phyloP scores from a whole-genome alignment of 37 sponge, comb jelly and placozoan genomes.

The Ephydatia muelleri region DNA sequence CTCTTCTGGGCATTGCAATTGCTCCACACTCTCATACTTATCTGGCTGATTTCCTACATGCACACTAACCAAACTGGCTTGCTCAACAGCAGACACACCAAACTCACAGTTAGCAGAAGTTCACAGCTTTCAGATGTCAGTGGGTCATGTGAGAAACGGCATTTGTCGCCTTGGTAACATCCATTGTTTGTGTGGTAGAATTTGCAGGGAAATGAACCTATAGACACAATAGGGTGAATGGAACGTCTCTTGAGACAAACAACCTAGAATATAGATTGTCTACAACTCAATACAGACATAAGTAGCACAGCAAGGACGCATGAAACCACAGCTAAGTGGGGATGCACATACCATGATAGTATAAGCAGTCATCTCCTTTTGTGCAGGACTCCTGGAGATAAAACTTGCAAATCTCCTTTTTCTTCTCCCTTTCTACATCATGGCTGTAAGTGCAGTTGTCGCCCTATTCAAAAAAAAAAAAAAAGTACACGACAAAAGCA shows the following conservation, averaged over 20 bases:
- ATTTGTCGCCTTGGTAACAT: constrained; percentile 80
- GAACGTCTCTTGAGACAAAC: constrained; percentile 1
- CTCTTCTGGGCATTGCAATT: too few relatives aligned
- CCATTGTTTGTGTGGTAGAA: constrained; percentile 63
- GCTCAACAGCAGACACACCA: neutral
- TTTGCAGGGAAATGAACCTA: constrained; percentile 89
- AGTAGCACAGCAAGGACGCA: neutral
- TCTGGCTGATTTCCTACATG: too few relatives aligned
- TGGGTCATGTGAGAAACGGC: constrained; percentile 87
- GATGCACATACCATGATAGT: constrained; percentile 68
- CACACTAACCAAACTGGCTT: too few relatives aligned
- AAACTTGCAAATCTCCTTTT: constrained; percentile 89
- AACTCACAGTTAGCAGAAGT: constrained; percentile 52
- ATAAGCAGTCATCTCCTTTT: constrained; percentile 82
- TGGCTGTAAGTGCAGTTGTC: constrained; percentile 75
- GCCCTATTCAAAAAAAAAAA: constrained; percentile 40
- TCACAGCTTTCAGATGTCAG: constrained; percentile 75
- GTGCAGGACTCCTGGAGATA: constrained; percentile 75
- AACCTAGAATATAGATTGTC: neutral
- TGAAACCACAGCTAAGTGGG: neutral
- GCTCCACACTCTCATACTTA: too few relatives aligned
- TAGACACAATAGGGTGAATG: neutral
- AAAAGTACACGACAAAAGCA: neutral
- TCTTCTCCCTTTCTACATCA: constrained; percentile 63
- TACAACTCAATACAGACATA: neutral